Evolutionary conservation across 2,113 vertebrate genomes (phyloP), one percentile per base, ranked within the genome.

Genomic region (Gymnarchus niloticus): DNA sequence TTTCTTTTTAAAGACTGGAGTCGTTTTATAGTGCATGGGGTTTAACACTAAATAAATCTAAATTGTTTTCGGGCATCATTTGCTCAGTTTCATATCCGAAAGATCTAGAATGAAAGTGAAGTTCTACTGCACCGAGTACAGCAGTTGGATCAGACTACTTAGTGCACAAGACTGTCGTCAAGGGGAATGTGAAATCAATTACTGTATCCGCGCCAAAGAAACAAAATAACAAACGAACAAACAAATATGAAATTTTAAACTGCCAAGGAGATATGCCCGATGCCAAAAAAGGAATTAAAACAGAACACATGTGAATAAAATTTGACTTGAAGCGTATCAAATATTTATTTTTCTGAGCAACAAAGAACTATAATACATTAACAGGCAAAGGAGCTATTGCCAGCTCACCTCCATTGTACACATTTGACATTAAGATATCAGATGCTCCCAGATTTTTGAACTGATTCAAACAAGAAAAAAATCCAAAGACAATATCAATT

Each of bases 281-380:
- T 94, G 95, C 94, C 92, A 96, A 94, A 93, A 95, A 95, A 94
- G 95, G 95, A 96, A 97, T 95, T 95, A 95, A 97, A 94, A 92
- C 95, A 96, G 95, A 91, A 94, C 91, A 96, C 88, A 97, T 96
- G 95, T 96, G 96, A 93, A 96, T 91, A 95, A 97, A 97, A 97
- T 96, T 97, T 96, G 95, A 99, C 97, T 98, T 99, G 98, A 99
- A 99, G 97, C 96, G 97, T 99, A 99, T 99, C 98, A 99, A 99
- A 99, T 99, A 99, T 99, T 99, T 99, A 99, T 99, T 99, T 99
- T 98, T 99, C 97, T 98, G 98, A 97, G 97, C 96, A 99, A 99
- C 98, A 99, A 98, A 99, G 96, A 96, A 96, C 97, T 99, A 98
- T 98, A 96, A 98, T 99, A 99, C 98, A 99, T 98, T 97, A 97